Evolutionary conservation across 2,888 invertebrate genomes (phyloP).

Genomic region (Actias luna): DNA sequence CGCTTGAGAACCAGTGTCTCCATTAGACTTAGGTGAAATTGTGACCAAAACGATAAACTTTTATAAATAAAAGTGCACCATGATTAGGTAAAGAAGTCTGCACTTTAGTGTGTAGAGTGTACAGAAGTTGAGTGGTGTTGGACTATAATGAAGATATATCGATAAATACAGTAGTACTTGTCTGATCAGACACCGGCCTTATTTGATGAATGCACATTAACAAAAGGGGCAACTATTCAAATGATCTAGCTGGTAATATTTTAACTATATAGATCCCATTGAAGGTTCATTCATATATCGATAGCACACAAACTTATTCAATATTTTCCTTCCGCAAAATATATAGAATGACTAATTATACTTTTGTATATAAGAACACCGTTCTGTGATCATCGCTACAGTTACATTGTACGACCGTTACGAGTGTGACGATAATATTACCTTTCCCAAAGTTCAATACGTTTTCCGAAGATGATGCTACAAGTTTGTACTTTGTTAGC

Average conservation of each 20-base stretch:
- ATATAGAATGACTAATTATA: not conserved
- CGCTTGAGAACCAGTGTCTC: too few species aligned
- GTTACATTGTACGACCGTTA: not conserved
- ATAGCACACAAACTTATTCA: not conserved
- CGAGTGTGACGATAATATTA: not conserved
- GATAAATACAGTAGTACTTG: too few species aligned
- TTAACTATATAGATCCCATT: not conserved
- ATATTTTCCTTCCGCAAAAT: not conserved
- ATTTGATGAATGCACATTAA: too few species aligned
- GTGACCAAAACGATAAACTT: too few species aligned
- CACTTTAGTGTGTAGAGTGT: too few species aligned
- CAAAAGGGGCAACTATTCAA: not conserved
- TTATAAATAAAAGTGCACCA: too few species aligned
- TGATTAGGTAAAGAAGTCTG: too few species aligned
- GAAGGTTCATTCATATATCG: not conserved
- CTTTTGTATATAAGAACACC: not conserved
- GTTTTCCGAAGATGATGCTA: not conserved
- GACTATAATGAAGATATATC: too few species aligned
- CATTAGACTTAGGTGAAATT: too few species aligned
- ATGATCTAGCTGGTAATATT: not conserved
- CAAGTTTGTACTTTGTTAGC: slow-evolving; percentile 21
- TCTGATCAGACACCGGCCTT: too few species aligned
- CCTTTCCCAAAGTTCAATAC: not conserved
- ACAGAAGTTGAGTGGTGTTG: too few species aligned
- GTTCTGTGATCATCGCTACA: not conserved